phyloP scores from a whole-genome alignment of 2,113 vertebrate species.

The Mastomys natalensis region DNA sequence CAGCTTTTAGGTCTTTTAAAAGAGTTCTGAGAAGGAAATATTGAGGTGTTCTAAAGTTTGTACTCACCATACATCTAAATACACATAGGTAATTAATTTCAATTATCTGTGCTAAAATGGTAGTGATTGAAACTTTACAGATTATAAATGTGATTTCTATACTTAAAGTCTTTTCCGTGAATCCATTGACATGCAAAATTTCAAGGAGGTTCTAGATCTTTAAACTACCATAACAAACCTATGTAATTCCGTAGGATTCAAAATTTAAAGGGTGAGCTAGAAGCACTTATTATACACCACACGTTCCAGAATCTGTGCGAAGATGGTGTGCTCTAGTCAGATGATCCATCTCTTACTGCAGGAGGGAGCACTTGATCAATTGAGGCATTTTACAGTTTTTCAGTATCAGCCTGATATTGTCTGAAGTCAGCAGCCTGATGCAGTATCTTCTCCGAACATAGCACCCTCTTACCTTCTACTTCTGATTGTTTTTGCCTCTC shows the following conservation, averaged over 20 bases:
- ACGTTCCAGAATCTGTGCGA: not conserved
- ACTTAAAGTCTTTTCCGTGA: conserved; percentile 8
- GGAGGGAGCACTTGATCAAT: not conserved
- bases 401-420: not conserved
- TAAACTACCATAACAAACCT: not conserved
- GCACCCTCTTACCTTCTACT: not conserved
- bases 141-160: not conserved
- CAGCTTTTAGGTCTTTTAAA: not conserved
- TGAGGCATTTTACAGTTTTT: not conserved
- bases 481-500: not conserved
- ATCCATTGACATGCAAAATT: conserved; percentile 29
- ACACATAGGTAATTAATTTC: not conserved
- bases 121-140: not conserved
- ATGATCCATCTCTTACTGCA: not conserved
- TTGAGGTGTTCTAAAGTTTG: not conserved
- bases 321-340: not conserved
- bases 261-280: not conserved
- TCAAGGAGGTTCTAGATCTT: not conserved
- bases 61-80: not conserved
- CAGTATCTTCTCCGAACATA: conserved; percentile 57
- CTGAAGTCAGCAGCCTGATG: not conserved
- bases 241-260: not conserved
- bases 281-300: not conserved
- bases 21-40: not conserved
- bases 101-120: not conserved